Base-by-base conservation (phyloP, 1,140 invertebrate species). In the Pinna nobilis region DNA sequence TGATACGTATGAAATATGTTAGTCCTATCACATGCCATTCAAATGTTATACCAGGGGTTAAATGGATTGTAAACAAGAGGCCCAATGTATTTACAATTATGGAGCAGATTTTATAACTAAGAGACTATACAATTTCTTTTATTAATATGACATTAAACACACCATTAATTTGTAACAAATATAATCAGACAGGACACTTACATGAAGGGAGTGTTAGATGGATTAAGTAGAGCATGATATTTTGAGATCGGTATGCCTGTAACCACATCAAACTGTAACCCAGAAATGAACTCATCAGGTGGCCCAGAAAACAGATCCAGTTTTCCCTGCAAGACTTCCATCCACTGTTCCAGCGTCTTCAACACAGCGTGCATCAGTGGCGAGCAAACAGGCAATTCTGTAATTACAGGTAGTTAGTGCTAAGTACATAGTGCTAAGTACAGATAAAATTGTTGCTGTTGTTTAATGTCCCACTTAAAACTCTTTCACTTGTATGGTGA, bases 171-270 rank as follows among this genome's bases (percentile, higher is more conserved):
- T n/a, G n/a, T n/a, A n/a, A n/a, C n/a, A n/a, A 47, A 47, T 47
- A 47, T 20, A 47, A 47, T 20, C 2, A 18, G 3, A 53, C 18
- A 35, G 18, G 23, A 23, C 15, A 91, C 91, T 91, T 88, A 94
- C 93, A 92, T 91, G 88, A 99, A 99, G 33, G 98, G 98, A 4
- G 97, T 99, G 86, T 99, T 99, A 66, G 94, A 92, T 80, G 95
- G 95, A 80, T 99, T 96, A 44, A 99, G 88, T 6, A 99, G 90
- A 79, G 94, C 94, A 82, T 95, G 93, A 90, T 99, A 99, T 89
- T 98, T 99, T 79, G 96, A 93, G 78, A 97, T 95, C 23, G 96
- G 93, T 39, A 96, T 94, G 0, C 95, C 94, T 33, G 91, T 89
- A 32, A 79, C 70, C 60, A 91, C 90, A 87, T 94, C 94, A 13